A percentile compares a stretch with the other conserved stretches of the same genome.
These are phyloP conservation scores for Brachyistius frenatus DNA, from an alignment of 2,113 vertebrate genomes.

Conservation along the genomic window DNA sequence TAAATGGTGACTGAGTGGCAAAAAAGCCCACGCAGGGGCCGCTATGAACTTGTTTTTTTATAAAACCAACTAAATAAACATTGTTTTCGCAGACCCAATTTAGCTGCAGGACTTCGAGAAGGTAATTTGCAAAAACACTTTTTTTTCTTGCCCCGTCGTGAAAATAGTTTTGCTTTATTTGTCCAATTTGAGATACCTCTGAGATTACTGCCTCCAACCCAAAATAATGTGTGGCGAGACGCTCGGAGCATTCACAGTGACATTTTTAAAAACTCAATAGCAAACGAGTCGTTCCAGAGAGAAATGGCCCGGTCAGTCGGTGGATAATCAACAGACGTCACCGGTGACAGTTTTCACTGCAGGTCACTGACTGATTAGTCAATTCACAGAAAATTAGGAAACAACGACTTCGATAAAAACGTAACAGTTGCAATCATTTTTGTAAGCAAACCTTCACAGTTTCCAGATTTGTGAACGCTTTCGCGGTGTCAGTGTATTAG, in stretches of 20 bases:
- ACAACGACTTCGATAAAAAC: too few relatives aligned
- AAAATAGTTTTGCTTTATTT: slow-evolving; percentile 35
- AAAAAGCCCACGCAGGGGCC: slow-evolving; percentile 35
- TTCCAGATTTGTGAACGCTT: too few relatives aligned
- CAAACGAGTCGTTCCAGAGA: too few relatives aligned
- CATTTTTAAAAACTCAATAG: background rate
- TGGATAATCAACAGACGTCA: too few relatives aligned
- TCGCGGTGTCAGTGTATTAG: too few relatives aligned
- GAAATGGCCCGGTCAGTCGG: too few relatives aligned
- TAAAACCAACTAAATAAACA: slow-evolving; percentile 70
- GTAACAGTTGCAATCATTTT: too few relatives aligned
- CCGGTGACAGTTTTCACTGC: background rate
- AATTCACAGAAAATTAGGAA: too few relatives aligned
- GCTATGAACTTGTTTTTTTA: slow-evolving; percentile 54
- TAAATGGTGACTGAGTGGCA: slow-evolving; percentile 68
- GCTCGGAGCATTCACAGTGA: background rate
- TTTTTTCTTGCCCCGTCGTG: background rate
- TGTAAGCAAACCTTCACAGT: too few relatives aligned
- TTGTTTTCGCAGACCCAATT: slow-evolving; percentile 11
- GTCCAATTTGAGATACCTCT: background rate
- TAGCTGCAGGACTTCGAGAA: slow-evolving; percentile 46
- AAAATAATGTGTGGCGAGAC: background rate
- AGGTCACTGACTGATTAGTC: too few relatives aligned
- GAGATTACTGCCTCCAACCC: slow-evolving; percentile 9
- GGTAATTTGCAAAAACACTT: slow-evolving; percentile 48